Percentiles rank a stretch among this genome's conserved stretches.
Evolutionary conservation across 2,113 vertebrate species (phyloP).

Genomic region (Toxostoma redivivum): DNA sequence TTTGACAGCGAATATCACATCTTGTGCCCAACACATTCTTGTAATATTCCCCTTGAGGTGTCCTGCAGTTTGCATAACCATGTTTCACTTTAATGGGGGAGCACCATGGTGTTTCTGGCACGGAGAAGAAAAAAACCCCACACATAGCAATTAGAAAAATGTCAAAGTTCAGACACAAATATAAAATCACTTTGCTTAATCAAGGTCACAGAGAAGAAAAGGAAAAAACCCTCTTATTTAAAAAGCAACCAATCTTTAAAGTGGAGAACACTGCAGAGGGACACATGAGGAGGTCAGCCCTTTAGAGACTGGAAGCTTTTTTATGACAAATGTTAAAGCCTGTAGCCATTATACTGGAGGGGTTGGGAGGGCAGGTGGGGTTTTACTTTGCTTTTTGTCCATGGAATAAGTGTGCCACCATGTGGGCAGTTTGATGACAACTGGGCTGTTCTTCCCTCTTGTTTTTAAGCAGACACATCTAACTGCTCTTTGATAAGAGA

Average conservation of each 20-base stretch:
- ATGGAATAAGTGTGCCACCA: conserved; percentile 56
- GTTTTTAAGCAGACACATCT: background rate
- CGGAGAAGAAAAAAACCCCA: background rate
- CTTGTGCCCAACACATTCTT: conserved; percentile 88
- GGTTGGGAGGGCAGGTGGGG: rapidly evolving
- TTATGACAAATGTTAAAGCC: background rate
- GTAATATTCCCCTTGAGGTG: conserved; percentile 85
- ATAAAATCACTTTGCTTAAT: background rate
- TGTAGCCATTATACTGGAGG: background rate
- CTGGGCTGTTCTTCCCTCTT: background rate
- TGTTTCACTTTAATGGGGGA: conserved; percentile 95
- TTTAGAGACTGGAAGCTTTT: background rate
- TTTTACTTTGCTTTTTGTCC: background rate
- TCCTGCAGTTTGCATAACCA: conserved; percentile 87
- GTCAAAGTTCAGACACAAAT: background rate
- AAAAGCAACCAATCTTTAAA: background rate
- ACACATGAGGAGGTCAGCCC: background rate
- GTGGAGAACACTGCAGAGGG: background rate
- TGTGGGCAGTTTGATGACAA: conserved; percentile 42
- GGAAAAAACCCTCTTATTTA: background rate
- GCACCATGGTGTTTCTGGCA: conserved; percentile 89
- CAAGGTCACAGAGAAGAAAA: background rate
- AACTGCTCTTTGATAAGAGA: background rate
- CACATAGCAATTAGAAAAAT: background rate
- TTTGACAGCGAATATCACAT: conserved; percentile 91